These are phyloP conservation scores for Vulpes lagopus DNA, from an alignment of 2,113 vertebrate genomes.

Conservation along the genomic window DNA sequence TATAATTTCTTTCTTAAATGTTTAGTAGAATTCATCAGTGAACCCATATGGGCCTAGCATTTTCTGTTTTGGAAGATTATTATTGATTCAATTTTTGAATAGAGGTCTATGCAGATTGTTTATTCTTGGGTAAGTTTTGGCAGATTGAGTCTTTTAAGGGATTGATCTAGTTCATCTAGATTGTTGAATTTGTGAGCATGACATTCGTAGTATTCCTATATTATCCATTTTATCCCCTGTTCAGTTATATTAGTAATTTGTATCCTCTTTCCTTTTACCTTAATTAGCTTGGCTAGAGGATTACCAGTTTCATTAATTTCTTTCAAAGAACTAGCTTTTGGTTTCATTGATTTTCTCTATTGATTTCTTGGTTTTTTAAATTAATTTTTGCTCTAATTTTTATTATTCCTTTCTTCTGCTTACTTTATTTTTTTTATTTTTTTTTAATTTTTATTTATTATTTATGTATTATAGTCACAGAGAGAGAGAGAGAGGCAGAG, in stretches of 20 bases:
- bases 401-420: neutral
- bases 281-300: neutral
- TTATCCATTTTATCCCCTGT: neutral
- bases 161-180: neutral
- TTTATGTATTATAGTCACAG: too few species aligned
- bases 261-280: neutral
- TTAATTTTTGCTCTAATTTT: neutral
- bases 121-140: neutral
- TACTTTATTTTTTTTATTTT: neutral
- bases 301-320: neutral
- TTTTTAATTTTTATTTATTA: too few species aligned
- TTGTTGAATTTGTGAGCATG: neutral
- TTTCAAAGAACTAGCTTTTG: neutral
- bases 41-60: neutral
- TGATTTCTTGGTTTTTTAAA: neutral
- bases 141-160: too few species aligned
- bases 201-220: neutral
- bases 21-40: neutral
- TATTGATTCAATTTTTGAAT: neutral
- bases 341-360: neutral
- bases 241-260: neutral
- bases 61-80: neutral
- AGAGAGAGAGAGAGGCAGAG: too few species aligned
- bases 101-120: neutral
- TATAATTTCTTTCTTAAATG: neutral